Conservation (phyloP, 1,140 invertebrate genomes). For the Leptinotarsa lineolata region DNA sequence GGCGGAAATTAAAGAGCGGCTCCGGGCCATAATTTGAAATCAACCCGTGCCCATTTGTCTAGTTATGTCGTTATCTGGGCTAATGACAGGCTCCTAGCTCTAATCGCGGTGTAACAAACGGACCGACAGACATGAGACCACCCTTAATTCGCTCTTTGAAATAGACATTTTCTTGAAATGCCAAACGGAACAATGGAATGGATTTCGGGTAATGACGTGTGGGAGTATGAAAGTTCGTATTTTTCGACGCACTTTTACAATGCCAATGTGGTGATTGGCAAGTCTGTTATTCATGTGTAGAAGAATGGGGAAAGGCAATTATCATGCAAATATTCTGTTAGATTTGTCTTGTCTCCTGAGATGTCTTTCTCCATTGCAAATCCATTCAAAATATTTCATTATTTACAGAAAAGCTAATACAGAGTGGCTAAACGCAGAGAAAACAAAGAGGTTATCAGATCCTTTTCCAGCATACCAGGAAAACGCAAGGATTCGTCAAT, state of each 20-base stretch:
- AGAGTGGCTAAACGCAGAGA: too few relatives aligned
- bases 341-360: too few relatives aligned
- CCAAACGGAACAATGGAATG: constrained; percentile 16
- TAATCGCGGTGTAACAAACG: constrained; percentile 45
- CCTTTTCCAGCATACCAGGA: too few relatives aligned
- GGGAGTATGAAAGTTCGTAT: not conserved
- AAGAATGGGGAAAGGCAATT: too few relatives aligned
- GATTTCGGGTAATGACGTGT: not conserved
- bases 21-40: constrained; percentile 50
- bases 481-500: too few relatives aligned
- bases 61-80: constrained; percentile 52
- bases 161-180: constrained; percentile 38
- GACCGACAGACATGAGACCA: constrained; percentile 46
- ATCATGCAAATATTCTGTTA: too few relatives aligned
- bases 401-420: too few relatives aligned
- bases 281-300: too few relatives aligned
- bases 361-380: too few relatives aligned
- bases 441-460: too few relatives aligned
- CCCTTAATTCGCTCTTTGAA: constrained; percentile 42
- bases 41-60: constrained; percentile 53
- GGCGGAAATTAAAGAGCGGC: constrained; percentile 51
- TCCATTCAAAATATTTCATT: too few relatives aligned
- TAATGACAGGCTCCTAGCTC: constrained; percentile 52
- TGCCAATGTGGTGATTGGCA: too few relatives aligned
- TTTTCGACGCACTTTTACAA: not conserved